These are phyloP conservation scores for Dicranocentrus wangi DNA, from an alignment of 2,888 invertebrate species.

Conservation along the genomic window DNA sequence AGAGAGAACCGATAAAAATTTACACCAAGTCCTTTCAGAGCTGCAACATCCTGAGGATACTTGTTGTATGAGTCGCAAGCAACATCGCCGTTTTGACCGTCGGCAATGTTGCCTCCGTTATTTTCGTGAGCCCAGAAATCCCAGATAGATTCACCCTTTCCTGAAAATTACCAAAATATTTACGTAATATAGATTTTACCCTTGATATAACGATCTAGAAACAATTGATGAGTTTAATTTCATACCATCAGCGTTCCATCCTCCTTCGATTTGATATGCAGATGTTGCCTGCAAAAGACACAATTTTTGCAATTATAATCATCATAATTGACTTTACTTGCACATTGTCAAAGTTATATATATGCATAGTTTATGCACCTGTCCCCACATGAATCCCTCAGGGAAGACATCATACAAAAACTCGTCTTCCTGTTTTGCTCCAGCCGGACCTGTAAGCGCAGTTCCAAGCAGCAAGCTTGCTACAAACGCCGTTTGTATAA, in stretches of 20 bases:
- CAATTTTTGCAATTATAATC: no score
- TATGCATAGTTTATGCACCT: no score
- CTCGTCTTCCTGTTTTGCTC: slow-evolving; percentile 33
- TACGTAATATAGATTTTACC: no score
- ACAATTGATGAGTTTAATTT: not conserved
- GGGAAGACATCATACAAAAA: slow-evolving; percentile 48
- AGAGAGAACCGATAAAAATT: slow-evolving; percentile 83
- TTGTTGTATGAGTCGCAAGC: slow-evolving; percentile 76
- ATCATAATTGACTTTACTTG: no score
- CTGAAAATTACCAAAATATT: slow-evolving; percentile 66
- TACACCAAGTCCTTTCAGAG: slow-evolving; percentile 75
- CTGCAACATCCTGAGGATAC: slow-evolving; percentile 75
- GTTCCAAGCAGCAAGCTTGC: no score
- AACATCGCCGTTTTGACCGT: slow-evolving; percentile 75
- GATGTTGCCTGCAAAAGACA: slow-evolving; percentile 62
- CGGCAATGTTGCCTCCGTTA: slow-evolving; percentile 73
- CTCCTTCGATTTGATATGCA: slow-evolving; percentile 67
- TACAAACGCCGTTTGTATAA: no score
- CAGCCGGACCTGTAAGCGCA: no score
- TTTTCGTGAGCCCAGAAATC: slow-evolving; percentile 75
- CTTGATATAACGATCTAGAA: no score
- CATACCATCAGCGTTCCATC: slow-evolving; percentile 63
- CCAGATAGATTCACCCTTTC: slow-evolving; percentile 75
- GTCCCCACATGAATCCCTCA: slow-evolving; percentile 50
- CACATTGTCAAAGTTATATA: no score